phyloP scores from a whole-genome alignment of 2,113 vertebrate genomes.

The Halichoeres trimaculatus region DNA sequence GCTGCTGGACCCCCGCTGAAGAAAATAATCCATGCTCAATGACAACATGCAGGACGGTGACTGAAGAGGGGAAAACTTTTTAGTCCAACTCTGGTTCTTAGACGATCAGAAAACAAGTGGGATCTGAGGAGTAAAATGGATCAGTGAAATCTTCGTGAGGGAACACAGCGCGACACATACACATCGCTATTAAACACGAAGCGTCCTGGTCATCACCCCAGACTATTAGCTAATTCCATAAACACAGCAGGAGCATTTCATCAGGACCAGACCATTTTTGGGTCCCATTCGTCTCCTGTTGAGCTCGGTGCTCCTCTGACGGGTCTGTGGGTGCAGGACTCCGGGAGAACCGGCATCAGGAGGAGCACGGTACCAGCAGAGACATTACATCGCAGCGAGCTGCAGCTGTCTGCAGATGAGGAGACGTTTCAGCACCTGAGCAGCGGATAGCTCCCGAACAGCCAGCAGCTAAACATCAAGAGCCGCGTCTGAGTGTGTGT shows the following conservation, averaged over 20 bases:
- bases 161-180: not conserved
- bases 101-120: not conserved
- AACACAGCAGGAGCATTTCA: slow-evolving; percentile 29
- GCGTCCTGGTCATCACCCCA: slow-evolving; percentile 20
- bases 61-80: slow-evolving; percentile 52
- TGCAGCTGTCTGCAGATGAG: slow-evolving; percentile 39
- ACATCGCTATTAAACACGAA: not conserved
- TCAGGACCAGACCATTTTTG: slow-evolving; percentile 24
- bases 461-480: slow-evolving; percentile 12
- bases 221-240: not conserved
- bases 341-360: not conserved
- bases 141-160: not conserved
- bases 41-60: slow-evolving; percentile 20
- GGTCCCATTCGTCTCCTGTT: slow-evolving; percentile 19
- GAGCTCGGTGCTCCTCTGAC: slow-evolving; percentile 6
- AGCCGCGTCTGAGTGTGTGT: slow-evolving; percentile 21
- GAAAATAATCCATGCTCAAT: slow-evolving; percentile 31
- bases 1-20: slow-evolving; percentile 2
- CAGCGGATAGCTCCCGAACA: slow-evolving; percentile 62
- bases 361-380: slow-evolving; percentile 20
- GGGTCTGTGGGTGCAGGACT: slow-evolving; percentile 25
- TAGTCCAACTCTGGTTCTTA: slow-evolving; percentile 17
- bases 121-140: not conserved
- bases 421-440: slow-evolving; percentile 69
- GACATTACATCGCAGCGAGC: slow-evolving; percentile 32